A percentile compares a stretch with the other conserved stretches of the same genome.
Evolutionary conservation across 2,113 vertebrate genomes (phyloP).

Genomic region (Orycteropus afer): DNA sequence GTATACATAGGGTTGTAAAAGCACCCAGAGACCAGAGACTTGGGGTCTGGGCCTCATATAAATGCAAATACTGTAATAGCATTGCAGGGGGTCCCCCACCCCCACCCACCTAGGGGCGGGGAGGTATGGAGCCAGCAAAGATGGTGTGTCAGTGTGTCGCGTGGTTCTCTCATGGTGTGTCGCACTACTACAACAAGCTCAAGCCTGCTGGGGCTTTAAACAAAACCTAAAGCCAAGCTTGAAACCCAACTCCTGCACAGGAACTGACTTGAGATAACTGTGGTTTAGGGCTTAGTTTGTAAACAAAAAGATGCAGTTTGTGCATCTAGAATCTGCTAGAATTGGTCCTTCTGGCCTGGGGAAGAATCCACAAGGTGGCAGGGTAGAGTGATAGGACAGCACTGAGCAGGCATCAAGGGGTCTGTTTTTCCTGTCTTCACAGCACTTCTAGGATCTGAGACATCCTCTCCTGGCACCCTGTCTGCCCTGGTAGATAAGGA

Average conservation of each 20-base stretch:
- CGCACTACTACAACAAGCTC: background rate
- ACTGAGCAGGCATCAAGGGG: background rate
- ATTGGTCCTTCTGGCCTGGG: background rate
- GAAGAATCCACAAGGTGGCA: background rate
- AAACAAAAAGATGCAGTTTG: background rate
- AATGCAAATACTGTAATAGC: slow-evolving; percentile 81
- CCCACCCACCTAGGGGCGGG: background rate
- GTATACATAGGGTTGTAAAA: slow-evolving; percentile 80
- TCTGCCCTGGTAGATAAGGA: background rate
- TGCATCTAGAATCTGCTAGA: background rate
- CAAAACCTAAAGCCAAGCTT: slow-evolving; percentile 45
- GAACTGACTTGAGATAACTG: background rate
- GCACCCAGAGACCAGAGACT: slow-evolving; percentile 72
- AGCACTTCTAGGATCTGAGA: background rate
- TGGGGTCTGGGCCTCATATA: slow-evolving; percentile 82
- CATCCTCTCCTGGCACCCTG: background rate
- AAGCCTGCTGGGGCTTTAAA: slow-evolving; percentile 13
- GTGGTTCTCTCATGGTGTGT: no score
- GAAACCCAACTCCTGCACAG: background rate
- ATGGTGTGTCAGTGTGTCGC: background rate
- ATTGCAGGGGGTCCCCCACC: slow-evolving; percentile 38
- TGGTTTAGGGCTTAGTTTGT: background rate
- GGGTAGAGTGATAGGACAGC: background rate
- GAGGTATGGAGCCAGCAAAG: background rate
- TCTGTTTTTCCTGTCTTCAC: background rate